These are phyloP conservation scores for Lydus trimaculatus DNA, from an alignment of 2,888 invertebrate genomes.

Conservation along the genomic window DNA sequence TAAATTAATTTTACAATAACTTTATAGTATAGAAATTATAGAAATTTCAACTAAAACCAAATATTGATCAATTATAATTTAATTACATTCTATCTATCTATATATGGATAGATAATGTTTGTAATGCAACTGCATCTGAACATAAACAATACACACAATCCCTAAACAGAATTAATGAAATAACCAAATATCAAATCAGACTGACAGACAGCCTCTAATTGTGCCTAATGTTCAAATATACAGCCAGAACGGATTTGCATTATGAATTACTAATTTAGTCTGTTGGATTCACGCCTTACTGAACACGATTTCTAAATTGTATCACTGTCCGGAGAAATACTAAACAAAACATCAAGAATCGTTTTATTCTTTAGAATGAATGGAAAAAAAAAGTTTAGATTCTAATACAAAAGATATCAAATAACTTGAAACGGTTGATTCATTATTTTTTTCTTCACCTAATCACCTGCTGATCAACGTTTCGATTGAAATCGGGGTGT, in stretches of 20 bases:
- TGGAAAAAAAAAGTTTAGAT: no score
- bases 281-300: conserved; percentile 4
- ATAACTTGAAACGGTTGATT: no score
- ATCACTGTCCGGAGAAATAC: neutral
- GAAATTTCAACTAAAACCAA: neutral
- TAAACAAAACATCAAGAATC: neutral
- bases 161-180: conserved; percentile 36
- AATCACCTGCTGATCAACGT: neutral
- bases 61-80: neutral
- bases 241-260: conserved; percentile 21
- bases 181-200: conserved; percentile 39
- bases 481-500: neutral
- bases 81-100: conserved; percentile 12
- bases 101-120: neutral
- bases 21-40: neutral
- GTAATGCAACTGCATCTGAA: conserved; percentile 31
- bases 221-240: conserved; percentile 26
- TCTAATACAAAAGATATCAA: neutral
- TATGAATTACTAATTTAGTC: conserved; percentile 11
- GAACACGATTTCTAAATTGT: neutral
- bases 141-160: conserved; percentile 28
- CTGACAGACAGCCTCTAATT: conserved; percentile 34
- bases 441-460: no score
- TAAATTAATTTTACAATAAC: neutral
- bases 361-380: no score